Base-by-base conservation (phyloP, 2,888 invertebrate genomes). In the Sussaba pulchella region DNA sequence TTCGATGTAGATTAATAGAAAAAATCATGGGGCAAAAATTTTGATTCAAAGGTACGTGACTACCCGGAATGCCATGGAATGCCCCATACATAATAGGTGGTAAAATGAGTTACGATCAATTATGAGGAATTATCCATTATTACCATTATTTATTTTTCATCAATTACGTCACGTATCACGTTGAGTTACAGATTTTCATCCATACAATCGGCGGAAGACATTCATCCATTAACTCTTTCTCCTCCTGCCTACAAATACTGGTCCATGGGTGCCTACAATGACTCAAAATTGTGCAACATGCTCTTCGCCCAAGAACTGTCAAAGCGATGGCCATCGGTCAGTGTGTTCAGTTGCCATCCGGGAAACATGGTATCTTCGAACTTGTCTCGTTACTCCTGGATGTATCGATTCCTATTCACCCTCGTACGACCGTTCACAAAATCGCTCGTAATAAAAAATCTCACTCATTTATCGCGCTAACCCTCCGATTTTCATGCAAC, bases 351-450 rank as follows among this genome's bases (percentile, higher is more conserved):
- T 1, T 92, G 98, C 6, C 98, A 98, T 92, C 98, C 98, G 1
- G 98, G 98, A 1, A 99, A 98, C 91, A 95, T 99, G 96, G 96
- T 99, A 12, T 96, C 94, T 78, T 95, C 98, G 0, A 94, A 95
- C 83, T 71, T 99, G 6, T 93, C 95, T 59, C 94, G 97, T 63
- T 94, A 97, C 88, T 98, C 97, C 95, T 98, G 98, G 97, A 88
- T 97, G 19, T 97, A 96, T 89, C 93, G 96, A 85, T 85, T 98
- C 0, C 89, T 97, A 0, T 98, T 97, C 90, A 94, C 95, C n/a
- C 39, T 98, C 0, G 96, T 96, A 10, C 94, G 98, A 73, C 99
- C 99, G 6, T 99, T 99, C 92, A 98, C 99, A 0, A 99, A 99
- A 92, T 97, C 98, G 24, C 91, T 98, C 94, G 98, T 98, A 93